Base-by-base conservation (phyloP, 2,797 vertebrate genomes). In the Jordanella pulchra region DNA sequence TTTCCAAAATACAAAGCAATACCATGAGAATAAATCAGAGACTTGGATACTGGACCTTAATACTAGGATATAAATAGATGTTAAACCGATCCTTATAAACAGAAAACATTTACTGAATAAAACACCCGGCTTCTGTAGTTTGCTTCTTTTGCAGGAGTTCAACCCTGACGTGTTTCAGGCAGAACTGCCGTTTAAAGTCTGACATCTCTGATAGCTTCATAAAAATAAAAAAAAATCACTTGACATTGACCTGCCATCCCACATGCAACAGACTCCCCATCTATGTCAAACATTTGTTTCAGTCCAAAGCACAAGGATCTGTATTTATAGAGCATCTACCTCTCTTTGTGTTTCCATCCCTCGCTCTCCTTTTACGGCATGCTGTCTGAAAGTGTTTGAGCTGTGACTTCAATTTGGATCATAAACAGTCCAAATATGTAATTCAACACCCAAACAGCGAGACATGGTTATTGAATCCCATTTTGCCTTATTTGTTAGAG, bases 331-430 rank as follows among this genome's bases (percentile, higher is more conserved):
- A 71, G 48, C 18, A 27, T 51, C 30, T 18, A 11, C 27, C 21
- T 51, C n/a, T 55, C 21, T 18, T 23, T 18, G 7, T 3, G 23
- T 84, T 73, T 84, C 65, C 21, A 60, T 54, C 27, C 17, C 82
- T 63, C 71, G 30, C 50, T 73, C 54, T 69, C 32, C 73, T 87
- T 85, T 83, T 78, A 78, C 25, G 68, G 72, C 32, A 48, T 72
- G 28, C 28, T 56, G 47, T 82, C 78, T 76, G 71, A 68, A 28
- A 30, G 63, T 60, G 61, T 75, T 78, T 58, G 65, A 76, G 73
- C 67, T 75, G 45, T 54, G 73, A 69, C 63, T 53, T 81, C 45
- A 23, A 48, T 50, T 28, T 61, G 74, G 83, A 85, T 65, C 45
- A 15, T 54, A 60, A 30, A 48, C 50, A 3, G 45, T 72, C 71